phyloP scores from a whole-genome alignment of 2,113 vertebrate genomes.

The Balaenoptera acutorostrata region DNA sequence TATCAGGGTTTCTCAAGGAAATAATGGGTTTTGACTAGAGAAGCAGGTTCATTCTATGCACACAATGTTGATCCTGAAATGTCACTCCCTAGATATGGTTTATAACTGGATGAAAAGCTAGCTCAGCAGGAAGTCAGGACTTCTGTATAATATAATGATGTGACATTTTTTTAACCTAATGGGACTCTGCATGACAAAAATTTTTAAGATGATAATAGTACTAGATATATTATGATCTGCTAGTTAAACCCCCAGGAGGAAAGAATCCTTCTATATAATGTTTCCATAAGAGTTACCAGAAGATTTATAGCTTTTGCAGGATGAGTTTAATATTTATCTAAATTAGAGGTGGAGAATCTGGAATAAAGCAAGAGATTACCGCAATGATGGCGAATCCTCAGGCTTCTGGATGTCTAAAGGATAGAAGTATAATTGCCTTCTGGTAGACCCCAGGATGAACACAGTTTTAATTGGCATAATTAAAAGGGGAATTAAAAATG shows the following conservation, averaged over 20 bases:
- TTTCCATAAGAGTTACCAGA: constrained; percentile 50
- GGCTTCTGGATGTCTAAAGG: constrained; percentile 43
- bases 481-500: constrained; percentile 38
- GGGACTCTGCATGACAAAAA: constrained; percentile 50
- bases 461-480: constrained; percentile 40
- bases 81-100: background rate
- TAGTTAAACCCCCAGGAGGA: constrained; percentile 56
- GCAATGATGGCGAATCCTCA: constrained; percentile 52
- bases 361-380: constrained; percentile 70
- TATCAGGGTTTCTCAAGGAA: background rate
- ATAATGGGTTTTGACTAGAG: background rate
- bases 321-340: constrained; percentile 66
- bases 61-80: constrained; percentile 15
- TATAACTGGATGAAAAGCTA: constrained; percentile 44
- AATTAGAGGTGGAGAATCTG: constrained; percentile 17
- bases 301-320: constrained; percentile 63
- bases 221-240: constrained; percentile 62
- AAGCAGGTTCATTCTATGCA: background rate
- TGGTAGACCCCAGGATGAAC: constrained; percentile 13
- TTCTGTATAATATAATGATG: constrained; percentile 52
- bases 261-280: constrained; percentile 46
- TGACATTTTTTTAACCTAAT: constrained; percentile 49
- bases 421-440: constrained; percentile 48
- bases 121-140: constrained; percentile 30
- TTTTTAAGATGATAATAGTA: constrained; percentile 50